A percentile compares a stretch with the other conserved stretches of the same genome.
Evolutionary conservation across 2,797 vertebrate genomes (phyloP).

Genomic region (Rhinophrynus dorsalis): DNA sequence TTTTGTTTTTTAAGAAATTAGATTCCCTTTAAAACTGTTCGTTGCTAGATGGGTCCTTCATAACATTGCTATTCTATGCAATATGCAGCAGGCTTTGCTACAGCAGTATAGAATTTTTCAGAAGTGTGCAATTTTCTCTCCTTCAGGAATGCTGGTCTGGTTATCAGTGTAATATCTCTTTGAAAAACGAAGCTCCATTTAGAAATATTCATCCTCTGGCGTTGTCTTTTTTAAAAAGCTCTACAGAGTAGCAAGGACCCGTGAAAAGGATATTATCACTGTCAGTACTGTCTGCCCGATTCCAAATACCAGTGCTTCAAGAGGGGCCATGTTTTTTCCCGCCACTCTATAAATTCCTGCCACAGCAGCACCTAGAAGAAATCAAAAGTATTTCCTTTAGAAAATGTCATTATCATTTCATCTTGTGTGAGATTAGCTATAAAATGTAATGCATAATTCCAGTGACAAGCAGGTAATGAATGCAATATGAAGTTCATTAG

Average conservation of each 20-base stretch:
- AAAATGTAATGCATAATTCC: no score
- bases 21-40: not conserved
- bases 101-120: conserved; percentile 2
- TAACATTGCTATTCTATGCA: not conserved
- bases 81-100: conserved; percentile 6
- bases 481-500: no score
- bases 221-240: not conserved
- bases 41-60: conserved; percentile 11
- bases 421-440: not conserved
- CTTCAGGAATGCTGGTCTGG: conserved; percentile 9
- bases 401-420: conserved; percentile 7
- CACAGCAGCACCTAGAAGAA: conserved; percentile 83
- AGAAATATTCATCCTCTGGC: no score
- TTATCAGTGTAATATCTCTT: conserved; percentile 27
- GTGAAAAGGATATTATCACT: conserved; percentile 89
- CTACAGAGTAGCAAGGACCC: conserved; percentile 89
- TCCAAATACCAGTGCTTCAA: conserved; percentile 93
- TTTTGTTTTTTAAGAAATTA: conserved; percentile 50
- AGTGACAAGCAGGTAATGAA: no score
- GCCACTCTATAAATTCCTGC: conserved; percentile 96
- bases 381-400: not conserved
- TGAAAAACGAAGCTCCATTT: not conserved
- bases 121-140: conserved; percentile 30
- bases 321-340: conserved; percentile 92
- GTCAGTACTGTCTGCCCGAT: conserved; percentile 90